Conservation (phyloP, 2,113 vertebrate genomes). For the Urocitellus parryii region DNA sequence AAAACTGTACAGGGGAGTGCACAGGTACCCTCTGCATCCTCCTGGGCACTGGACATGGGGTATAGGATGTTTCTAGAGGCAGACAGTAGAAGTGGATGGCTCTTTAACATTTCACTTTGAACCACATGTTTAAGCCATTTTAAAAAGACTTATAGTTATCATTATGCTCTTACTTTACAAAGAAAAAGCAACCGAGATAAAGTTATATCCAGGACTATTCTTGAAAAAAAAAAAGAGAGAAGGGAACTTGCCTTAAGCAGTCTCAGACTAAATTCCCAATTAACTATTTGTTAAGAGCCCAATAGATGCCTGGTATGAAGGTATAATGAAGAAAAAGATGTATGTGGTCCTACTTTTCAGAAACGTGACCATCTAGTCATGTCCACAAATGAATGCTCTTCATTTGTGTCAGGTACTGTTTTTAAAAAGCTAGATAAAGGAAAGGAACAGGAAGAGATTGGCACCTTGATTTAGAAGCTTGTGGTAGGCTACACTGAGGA, state of each 20-base stretch:
- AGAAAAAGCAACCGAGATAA: background rate
- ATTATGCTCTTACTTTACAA: constrained; percentile 4
- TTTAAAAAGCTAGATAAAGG: background rate
- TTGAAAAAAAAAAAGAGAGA: constrained; percentile 31
- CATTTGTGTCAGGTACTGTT: background rate
- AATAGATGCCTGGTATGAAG: background rate
- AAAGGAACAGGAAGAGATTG: background rate
- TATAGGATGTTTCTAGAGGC: background rate
- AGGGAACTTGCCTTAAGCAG: background rate
- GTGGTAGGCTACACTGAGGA: background rate
- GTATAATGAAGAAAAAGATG: background rate
- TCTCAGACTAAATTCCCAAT: constrained; percentile 47
- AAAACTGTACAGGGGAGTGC: too few relatives aligned
- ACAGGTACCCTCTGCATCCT: background rate
- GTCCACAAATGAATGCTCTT: background rate
- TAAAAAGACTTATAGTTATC: background rate
- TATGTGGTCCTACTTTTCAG: background rate
- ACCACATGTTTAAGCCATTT: background rate
- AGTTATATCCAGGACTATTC: background rate
- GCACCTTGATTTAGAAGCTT: background rate
- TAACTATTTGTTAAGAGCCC: constrained; percentile 25
- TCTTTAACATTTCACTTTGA: background rate
- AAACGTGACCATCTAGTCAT: background rate
- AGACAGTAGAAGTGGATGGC: background rate
- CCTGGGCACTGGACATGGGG: too few relatives aligned